Conservation (phyloP, 92 coral and sea anemone species). For the Nematostella vectensis region DNA sequence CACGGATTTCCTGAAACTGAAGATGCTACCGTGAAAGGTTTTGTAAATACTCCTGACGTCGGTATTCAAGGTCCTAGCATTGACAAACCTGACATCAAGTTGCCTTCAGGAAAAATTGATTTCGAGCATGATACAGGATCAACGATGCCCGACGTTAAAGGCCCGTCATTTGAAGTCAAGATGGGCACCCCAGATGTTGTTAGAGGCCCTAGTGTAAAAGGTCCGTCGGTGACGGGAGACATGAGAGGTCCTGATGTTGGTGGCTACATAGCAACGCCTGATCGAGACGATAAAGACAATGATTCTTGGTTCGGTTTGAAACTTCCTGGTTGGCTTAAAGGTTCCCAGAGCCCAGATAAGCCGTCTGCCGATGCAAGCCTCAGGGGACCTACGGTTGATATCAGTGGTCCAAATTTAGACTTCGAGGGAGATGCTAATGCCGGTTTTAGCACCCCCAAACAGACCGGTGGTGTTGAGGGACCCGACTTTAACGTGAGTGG, state of each 20-base stretch:
- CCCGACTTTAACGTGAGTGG: constrained; percentile 22
- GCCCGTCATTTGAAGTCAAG: constrained; percentile 18
- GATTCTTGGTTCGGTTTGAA: constrained; percentile 22
- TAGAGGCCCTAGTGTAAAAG: background rate
- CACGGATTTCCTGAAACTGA: constrained; percentile 1
- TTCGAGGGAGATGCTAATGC: background rate
- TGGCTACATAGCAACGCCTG: background rate
- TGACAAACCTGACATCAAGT: constrained; percentile 12
- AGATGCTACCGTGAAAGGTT: constrained; percentile 6
- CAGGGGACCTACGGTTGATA: constrained; percentile 1
- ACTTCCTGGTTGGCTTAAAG: constrained; percentile 15
- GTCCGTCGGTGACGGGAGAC: too few relatives aligned
- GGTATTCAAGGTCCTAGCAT: constrained; percentile 7
- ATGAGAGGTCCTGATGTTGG: background rate
- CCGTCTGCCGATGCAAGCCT: constrained; percentile 6
- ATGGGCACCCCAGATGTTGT: background rate
- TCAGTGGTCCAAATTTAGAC: constrained; percentile 2
- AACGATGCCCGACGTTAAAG: constrained; percentile 9
- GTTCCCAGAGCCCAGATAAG: background rate
- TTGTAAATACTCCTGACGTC: background rate
- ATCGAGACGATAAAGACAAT: constrained; percentile 3
- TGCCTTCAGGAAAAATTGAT: constrained; percentile 12
- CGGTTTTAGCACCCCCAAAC: constrained; percentile 19
- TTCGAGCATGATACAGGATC: constrained; percentile 1
- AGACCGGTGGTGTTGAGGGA: constrained; percentile 5